Evolutionary conservation across 2,888 invertebrate genomes (phyloP).

Genomic region (Sepiola atlantica): DNA sequence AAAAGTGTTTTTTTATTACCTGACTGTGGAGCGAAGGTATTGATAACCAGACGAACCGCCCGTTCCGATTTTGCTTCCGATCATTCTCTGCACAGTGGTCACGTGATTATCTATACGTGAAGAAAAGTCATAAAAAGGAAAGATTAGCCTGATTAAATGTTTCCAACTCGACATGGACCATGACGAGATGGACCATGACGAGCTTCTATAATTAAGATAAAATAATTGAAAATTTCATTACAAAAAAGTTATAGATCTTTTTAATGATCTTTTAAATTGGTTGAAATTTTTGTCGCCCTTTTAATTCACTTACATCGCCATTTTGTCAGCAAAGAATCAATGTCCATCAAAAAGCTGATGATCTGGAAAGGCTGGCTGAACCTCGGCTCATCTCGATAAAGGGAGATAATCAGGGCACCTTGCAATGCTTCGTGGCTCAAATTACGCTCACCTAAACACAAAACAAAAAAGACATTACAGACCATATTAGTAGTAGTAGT

Average conservation of each 20-base stretch:
- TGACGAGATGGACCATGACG: too few species aligned
- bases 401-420: slow-evolving; percentile 97
- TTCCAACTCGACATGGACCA: too few species aligned
- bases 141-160: too few species aligned
- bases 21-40: slow-evolving; percentile 95
- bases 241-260: too few species aligned
- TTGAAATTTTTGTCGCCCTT: not conserved
- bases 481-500: too few species aligned
- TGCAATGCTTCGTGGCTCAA: slow-evolving; percentile 93
- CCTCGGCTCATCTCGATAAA: slow-evolving; percentile 96
- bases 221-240: too few species aligned
- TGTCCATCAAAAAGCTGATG: slow-evolving; percentile 94
- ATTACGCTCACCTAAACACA: slow-evolving; percentile 81
- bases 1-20: slow-evolving; percentile 79
- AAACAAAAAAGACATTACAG: too few species aligned
- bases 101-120: slow-evolving; percentile 92
- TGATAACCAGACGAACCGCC: slow-evolving; percentile 99
- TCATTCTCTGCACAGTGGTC: slow-evolving; percentile 98
- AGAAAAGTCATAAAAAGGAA: not conserved
- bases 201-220: too few species aligned
- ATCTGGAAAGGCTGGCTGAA: slow-evolving; percentile 99
- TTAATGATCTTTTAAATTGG: not conserved
- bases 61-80: slow-evolving; percentile 94
- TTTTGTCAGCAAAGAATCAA: slow-evolving; percentile 97
- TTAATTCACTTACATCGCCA: slow-evolving; percentile 90